Conservation (phyloP, 2,797 vertebrate genomes). For the Loriculus beryllinus region DNA sequence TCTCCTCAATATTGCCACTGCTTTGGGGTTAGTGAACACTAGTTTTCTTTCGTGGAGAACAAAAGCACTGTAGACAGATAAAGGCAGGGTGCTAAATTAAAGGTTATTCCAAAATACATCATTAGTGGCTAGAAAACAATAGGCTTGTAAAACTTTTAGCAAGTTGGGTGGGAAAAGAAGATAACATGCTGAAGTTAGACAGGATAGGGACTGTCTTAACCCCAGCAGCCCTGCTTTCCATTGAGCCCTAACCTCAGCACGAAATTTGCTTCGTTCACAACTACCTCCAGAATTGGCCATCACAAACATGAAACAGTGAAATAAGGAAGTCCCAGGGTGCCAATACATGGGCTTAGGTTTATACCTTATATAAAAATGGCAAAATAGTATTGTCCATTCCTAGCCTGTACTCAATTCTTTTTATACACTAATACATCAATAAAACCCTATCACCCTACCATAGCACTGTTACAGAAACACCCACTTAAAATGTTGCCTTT, state of each 20-base stretch:
- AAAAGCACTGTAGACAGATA: constrained; percentile 45
- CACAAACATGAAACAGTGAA: not conserved
- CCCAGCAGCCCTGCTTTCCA: not conserved
- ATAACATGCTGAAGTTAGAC: not conserved
- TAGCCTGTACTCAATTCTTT: constrained; percentile 37
- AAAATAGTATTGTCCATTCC: not conserved
- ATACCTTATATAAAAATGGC: constrained; percentile 30
- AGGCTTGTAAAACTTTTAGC: constrained; percentile 17
- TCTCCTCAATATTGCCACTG: constrained; percentile 49
- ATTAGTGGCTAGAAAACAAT: not conserved
- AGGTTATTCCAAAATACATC: constrained; percentile 34
- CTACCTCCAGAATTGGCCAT: not conserved
- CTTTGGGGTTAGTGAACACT: constrained; percentile 36
- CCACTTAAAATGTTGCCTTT: not conserved
- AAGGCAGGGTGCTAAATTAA: constrained; percentile 47
- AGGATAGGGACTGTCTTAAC: not conserved
- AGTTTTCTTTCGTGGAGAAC: constrained; percentile 38
- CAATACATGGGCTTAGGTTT: constrained; percentile 3
- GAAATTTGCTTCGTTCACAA: not conserved
- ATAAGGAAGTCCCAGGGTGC: not conserved
- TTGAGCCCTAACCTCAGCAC: not conserved
- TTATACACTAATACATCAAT: not conserved
- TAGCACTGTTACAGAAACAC: not conserved
- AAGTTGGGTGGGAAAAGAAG: not conserved
- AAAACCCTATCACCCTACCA: not conserved